Conservation (phyloP, 2,113 vertebrate species). For the Hippolais icterina region DNA sequence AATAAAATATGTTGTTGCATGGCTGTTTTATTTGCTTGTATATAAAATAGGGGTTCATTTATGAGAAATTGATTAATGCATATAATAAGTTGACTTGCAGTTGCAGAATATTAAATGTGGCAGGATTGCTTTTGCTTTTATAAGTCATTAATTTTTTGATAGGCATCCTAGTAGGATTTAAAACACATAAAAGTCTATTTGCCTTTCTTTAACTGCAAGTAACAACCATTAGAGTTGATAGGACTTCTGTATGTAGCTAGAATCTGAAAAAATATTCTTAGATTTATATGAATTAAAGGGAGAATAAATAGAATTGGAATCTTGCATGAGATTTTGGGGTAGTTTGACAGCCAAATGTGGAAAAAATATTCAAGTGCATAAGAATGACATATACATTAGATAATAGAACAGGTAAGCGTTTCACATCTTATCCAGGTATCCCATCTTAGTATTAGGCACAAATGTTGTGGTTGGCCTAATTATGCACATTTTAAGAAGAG, state of each 20-base stretch:
- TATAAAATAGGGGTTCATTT: constrained; percentile 5
- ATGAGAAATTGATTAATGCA: constrained; percentile 51
- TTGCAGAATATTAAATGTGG: constrained; percentile 11
- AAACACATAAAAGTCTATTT: constrained; percentile 10
- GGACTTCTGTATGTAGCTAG: neutral
- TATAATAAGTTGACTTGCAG: constrained; percentile 29
- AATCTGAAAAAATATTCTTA: neutral
- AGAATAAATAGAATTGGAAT: neutral
- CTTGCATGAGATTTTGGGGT: neutral
- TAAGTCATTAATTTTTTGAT: constrained; percentile 52
- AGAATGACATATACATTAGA: neutral
- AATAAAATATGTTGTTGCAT: constrained; percentile 10
- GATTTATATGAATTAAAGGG: neutral
- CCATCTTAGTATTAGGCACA: neutral
- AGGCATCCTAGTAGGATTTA: constrained; percentile 9
- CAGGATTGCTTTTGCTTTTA: constrained; percentile 20
- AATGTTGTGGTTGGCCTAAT: neutral
- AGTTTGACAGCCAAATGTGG: neutral
- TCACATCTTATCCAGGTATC: neutral
- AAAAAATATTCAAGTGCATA: neutral
- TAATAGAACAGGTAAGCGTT: neutral
- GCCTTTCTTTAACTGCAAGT: neutral
- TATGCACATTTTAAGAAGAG: neutral
- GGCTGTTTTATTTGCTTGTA: constrained; percentile 18
- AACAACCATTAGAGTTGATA: neutral